phyloP scores from a whole-genome alignment of 2,797 vertebrate species.

The Nyctalus aviator region DNA sequence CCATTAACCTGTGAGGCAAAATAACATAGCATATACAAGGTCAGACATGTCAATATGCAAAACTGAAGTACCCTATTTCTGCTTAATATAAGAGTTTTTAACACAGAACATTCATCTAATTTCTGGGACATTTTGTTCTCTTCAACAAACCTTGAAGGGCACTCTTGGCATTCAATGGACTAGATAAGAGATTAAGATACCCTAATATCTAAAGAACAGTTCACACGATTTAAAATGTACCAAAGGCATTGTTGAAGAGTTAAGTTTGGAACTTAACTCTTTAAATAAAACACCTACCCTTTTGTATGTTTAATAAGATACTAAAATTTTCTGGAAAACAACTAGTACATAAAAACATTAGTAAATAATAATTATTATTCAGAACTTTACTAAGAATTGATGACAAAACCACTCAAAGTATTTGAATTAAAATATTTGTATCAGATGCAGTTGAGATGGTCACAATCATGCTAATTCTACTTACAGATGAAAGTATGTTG shows the following conservation, averaged over 20 bases:
- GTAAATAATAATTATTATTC: not conserved
- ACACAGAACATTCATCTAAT: not conserved
- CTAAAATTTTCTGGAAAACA: not conserved
- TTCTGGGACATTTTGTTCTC: not conserved
- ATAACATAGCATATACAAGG: not conserved
- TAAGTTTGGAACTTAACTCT: not conserved
- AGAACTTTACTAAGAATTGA: not conserved
- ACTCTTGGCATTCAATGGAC: not conserved
- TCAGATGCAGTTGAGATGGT: not conserved
- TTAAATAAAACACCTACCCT: not conserved
- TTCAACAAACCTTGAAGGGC: not conserved
- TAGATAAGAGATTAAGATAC: not conserved
- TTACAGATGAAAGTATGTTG: not conserved
- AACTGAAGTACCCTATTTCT: not conserved
- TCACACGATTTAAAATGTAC: not conserved
- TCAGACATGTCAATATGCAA: rapidly evolving
- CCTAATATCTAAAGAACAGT: not conserved
- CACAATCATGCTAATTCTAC: not conserved
- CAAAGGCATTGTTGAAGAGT: not conserved
- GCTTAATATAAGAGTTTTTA: not conserved
- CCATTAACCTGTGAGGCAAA: not conserved
- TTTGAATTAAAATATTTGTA: not conserved
- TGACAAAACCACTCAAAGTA: not conserved
- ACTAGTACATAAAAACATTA: not conserved
- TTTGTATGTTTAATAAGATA: not conserved